Conservation (phyloP, 2,113 vertebrate species). For the Tenrec ecaudatus region DNA sequence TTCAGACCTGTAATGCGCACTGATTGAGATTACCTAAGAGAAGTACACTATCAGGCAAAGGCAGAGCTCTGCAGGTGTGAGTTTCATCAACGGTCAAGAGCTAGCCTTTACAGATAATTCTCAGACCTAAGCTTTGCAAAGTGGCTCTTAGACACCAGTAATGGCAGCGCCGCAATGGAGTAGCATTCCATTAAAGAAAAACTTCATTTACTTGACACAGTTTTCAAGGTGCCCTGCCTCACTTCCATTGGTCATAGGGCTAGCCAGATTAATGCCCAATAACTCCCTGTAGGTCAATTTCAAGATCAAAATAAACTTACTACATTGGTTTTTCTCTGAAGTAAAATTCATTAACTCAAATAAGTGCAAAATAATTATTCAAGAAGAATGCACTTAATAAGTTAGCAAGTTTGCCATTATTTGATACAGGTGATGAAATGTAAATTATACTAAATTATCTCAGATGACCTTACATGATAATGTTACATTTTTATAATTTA, state of each 20-base stretch:
- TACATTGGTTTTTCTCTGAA: conserved; percentile 74
- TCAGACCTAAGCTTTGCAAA: neutral
- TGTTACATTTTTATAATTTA: conserved; percentile 55
- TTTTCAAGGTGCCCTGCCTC: neutral
- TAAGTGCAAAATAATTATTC: conserved; percentile 68
- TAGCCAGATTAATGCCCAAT: neutral
- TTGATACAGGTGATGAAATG: conserved; percentile 73
- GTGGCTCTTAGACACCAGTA: neutral
- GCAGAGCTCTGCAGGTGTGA: neutral
- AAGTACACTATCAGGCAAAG: conserved; percentile 7
- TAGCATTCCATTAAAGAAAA: neutral
- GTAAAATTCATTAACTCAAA: conserved; percentile 76
- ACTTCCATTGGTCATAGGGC: neutral
- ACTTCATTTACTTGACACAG: neutral
- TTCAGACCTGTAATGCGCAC: neutral
- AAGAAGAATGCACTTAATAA: conserved; percentile 70
- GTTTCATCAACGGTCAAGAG: neutral
- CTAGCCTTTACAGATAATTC: neutral
- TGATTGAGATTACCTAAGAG: neutral
- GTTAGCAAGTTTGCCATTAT: conserved; percentile 73
- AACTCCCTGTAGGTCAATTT: neutral
- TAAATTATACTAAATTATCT: conserved; percentile 67
- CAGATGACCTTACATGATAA: conserved; percentile 45
- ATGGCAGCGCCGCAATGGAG: neutral
- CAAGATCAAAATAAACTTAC: conserved; percentile 54